Evolutionary conservation across 2,888 invertebrate genomes (phyloP).

Genomic region (Cinara cedri): DNA sequence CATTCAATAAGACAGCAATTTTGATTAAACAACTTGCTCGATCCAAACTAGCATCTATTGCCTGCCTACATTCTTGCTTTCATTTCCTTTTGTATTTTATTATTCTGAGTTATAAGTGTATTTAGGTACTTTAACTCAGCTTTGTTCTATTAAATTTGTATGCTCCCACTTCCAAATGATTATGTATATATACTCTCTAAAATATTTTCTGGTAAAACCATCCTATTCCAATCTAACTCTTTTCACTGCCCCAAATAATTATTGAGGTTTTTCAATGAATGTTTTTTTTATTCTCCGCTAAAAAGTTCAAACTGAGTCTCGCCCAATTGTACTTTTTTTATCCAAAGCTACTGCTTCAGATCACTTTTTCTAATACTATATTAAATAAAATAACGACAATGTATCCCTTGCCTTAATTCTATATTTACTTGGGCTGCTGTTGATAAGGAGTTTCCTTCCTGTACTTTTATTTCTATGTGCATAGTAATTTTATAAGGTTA

Average conservation of each 20-base stretch:
- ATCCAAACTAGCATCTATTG: conserved; percentile 33
- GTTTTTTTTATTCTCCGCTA: too few relatives aligned
- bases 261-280: conserved; percentile 29
- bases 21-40: conserved; percentile 24
- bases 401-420: conserved; percentile 23
- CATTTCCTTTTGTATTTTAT: conserved; percentile 27
- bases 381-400: conserved; percentile 2
- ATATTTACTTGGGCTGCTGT: conserved; percentile 12
- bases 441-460: conserved; percentile 24
- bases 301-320: too few relatives aligned
- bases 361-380: background rate
- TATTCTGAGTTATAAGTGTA: conserved; percentile 27
- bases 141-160: conserved; percentile 25
- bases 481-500: background rate
- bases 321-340: too few relatives aligned
- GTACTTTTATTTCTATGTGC: conserved; percentile 2
- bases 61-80: conserved; percentile 22
- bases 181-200: too few relatives aligned
- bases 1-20: background rate
- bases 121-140: conserved; percentile 31
- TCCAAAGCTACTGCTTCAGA: too few relatives aligned
- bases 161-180: conserved; percentile 26
- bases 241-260: conserved; percentile 15
- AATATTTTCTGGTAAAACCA: conserved; percentile 16
- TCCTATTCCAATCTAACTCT: background rate